phyloP scores from a whole-genome alignment of 2,797 vertebrate species.

The Thamnophis elegans region DNA sequence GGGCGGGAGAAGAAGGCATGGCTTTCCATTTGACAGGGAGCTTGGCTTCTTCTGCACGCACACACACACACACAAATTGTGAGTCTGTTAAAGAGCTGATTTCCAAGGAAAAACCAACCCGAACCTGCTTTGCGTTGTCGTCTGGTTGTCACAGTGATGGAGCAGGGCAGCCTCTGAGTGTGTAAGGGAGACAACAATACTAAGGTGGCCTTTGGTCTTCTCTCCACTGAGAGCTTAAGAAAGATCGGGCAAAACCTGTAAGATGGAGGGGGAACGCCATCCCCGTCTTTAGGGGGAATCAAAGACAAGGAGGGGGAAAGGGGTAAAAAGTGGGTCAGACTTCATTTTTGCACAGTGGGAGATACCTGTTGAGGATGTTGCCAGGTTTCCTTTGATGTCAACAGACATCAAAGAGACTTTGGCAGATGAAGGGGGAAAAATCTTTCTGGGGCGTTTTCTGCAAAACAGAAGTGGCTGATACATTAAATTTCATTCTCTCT shows the following conservation, averaged over 20 bases:
- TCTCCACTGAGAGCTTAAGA: neutral
- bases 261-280: neutral
- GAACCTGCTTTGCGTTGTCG: neutral
- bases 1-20: neutral
- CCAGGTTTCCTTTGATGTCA: conserved; percentile 21
- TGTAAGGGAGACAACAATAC: neutral
- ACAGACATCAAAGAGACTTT: conserved; percentile 13
- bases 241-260: neutral
- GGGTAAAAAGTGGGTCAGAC: conserved; percentile 28
- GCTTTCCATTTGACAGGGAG: neutral
- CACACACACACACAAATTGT: too few species aligned
- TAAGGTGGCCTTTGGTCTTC: neutral
- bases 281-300: neutral
- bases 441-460: neutral
- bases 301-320: neutral
- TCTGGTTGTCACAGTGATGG: neutral
- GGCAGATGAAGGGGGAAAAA: neutral
- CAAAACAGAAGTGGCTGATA: neutral
- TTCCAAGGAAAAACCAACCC: too few species aligned
- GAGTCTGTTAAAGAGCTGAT: neutral
- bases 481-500: neutral
- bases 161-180: neutral
- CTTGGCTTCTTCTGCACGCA: neutral
- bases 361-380: neutral
- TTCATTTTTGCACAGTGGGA: conserved; percentile 20